Percentiles rank a stretch among this genome's conserved stretches.
These are phyloP conservation scores for Xanthorhoe designata DNA, from an alignment of 2,888 invertebrate species.

Conservation along the genomic window DNA sequence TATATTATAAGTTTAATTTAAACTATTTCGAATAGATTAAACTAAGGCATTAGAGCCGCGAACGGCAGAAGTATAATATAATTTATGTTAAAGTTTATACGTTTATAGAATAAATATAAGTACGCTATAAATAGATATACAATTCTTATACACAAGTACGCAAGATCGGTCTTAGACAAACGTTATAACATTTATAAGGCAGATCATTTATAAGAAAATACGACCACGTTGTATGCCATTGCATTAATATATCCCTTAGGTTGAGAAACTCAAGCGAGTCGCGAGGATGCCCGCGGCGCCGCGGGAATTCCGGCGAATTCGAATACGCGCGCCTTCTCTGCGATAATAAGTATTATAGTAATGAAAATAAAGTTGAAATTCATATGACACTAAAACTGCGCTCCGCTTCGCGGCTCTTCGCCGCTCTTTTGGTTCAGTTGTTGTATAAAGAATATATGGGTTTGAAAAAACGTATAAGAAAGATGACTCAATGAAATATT, in stretches of 20 bases:
- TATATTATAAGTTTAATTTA: constrained; percentile 19
- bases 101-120: constrained; percentile 47
- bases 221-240: constrained; percentile 59
- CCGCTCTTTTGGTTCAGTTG: too few species aligned
- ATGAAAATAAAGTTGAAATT: too few species aligned
- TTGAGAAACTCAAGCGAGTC: too few species aligned
- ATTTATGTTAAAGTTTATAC: constrained; percentile 46
- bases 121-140: constrained; percentile 45
- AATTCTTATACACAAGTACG: constrained; percentile 50
- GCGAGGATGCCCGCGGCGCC: too few species aligned
- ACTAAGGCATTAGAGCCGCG: constrained; percentile 63
- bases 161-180: constrained; percentile 63
- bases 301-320: too few species aligned
- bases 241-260: not conserved
- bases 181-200: constrained; percentile 79
- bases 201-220: constrained; percentile 73
- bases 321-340: too few species aligned
- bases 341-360: too few species aligned
- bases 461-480: too few species aligned
- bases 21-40: constrained; percentile 22
- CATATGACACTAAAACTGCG: too few species aligned
- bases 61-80: constrained; percentile 59
- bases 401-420: too few species aligned
- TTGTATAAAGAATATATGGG: too few species aligned
- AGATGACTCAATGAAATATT: too few species aligned